These are phyloP conservation scores for Drosophila anomalata DNA, from an alignment of 2,888 invertebrate genomes.

Conservation along the genomic window DNA sequence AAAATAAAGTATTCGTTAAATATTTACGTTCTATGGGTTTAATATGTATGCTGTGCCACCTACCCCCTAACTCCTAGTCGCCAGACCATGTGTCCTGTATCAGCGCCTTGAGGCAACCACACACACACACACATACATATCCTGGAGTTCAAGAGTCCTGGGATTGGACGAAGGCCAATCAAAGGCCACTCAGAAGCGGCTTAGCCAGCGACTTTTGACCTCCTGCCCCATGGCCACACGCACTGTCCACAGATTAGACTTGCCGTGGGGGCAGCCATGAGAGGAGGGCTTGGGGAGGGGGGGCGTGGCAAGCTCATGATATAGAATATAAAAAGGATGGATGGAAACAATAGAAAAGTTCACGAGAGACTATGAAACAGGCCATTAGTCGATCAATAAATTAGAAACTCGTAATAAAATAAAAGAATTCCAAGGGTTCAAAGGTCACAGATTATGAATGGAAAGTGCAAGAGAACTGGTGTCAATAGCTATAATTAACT, in stretches of 20 bases:
- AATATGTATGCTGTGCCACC: conserved; percentile 57
- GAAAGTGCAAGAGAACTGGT: not conserved
- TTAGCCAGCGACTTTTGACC: conserved; percentile 43
- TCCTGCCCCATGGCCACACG: conserved; percentile 31
- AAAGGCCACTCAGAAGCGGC: conserved; percentile 47
- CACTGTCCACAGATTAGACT: conserved; percentile 68
- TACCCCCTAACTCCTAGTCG: conserved; percentile 11
- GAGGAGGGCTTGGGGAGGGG: not conserved
- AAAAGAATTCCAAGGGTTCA: not conserved
- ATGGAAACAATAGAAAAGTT: conserved; percentile 32
- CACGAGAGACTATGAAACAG: conserved; percentile 4
- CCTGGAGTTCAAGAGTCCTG: not conserved
- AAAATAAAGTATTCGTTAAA: conserved; percentile 75
- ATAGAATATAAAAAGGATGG: not conserved
- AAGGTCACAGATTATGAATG: not conserved
- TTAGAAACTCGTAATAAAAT: not conserved
- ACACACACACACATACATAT: conserved; percentile 35
- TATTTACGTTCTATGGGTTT: conserved; percentile 69
- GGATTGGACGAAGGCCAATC: conserved; percentile 33
- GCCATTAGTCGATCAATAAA: conserved; percentile 12
- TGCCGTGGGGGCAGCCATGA: conserved; percentile 17
- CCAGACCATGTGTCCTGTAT: conserved; percentile 9
- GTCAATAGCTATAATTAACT: not conserved
- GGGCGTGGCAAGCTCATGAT: conserved; percentile 2
- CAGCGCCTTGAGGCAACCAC: conserved; percentile 31